Conservation (phyloP, 2,888 invertebrate species). For the Parthenolecanium corni region DNA sequence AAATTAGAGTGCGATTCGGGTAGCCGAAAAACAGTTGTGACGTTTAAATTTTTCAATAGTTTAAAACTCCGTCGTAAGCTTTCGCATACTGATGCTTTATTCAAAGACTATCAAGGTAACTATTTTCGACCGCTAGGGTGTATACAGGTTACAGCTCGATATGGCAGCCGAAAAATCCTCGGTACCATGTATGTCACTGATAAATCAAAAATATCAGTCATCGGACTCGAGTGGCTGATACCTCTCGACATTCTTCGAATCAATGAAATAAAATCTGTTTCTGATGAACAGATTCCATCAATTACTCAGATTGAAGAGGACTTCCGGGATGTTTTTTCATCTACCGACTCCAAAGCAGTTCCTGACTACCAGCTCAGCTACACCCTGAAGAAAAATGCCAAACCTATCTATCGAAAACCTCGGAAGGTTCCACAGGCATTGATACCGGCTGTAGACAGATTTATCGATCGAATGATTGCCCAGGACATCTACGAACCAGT, state of each 20-base stretch:
- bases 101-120: too few species aligned
- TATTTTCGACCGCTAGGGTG: too few species aligned
- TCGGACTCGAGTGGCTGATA: neutral
- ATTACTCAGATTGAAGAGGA: neutral
- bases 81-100: too few species aligned
- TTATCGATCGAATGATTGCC: constrained; percentile 2
- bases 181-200: neutral
- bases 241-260: neutral
- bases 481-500: constrained; percentile 20
- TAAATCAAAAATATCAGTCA: neutral
- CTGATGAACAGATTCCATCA: too few species aligned
- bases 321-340: neutral
- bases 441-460: neutral
- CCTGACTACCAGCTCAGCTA: neutral
- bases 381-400: neutral
- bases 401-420: constrained; percentile 12
- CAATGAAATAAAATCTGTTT: neutral
- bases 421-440: constrained; percentile 6
- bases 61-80: too few species aligned
- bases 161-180: neutral
- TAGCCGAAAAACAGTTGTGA: too few species aligned
- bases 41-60: too few species aligned
- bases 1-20: too few species aligned
- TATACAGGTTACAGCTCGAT: neutral
- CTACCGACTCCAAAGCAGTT: neutral